phyloP scores from a whole-genome alignment of 2,113 vertebrate species.

The Muntiacus muntjak region DNA sequence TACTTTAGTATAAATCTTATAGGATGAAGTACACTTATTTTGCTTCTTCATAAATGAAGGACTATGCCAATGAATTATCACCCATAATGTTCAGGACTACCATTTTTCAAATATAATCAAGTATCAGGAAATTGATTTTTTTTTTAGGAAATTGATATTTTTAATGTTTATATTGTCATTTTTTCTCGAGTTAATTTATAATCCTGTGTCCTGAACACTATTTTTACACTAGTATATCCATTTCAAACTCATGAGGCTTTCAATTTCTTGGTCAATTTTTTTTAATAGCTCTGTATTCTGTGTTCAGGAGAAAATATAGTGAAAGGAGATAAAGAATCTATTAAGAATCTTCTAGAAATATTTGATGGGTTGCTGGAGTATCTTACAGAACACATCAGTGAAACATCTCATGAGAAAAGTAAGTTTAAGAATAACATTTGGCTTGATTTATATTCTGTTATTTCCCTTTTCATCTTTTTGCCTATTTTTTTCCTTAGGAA shows the following conservation, averaged over 20 bases:
- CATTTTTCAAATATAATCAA: background rate
- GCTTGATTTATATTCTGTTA: background rate
- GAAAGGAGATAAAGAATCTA: slow-evolving; percentile 89
- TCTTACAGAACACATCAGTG: slow-evolving; percentile 90
- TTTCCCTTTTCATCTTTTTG: background rate
- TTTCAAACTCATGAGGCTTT: slow-evolving; percentile 35
- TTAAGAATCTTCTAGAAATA: slow-evolving; percentile 95
- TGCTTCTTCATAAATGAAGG: background rate
- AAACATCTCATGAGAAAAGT: slow-evolving; percentile 84
- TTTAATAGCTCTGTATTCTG: slow-evolving; percentile 61
- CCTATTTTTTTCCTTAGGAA: background rate
- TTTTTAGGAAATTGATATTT: background rate
- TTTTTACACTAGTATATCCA: background rate
- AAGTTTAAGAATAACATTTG: slow-evolving; percentile 55
- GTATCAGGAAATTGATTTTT: background rate
- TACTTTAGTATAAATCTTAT: background rate
- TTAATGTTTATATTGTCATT: background rate
- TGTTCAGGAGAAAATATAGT: slow-evolving; percentile 94
- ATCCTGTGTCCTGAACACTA: background rate
- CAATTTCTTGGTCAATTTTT: slow-evolving; percentile 38
- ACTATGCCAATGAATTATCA: background rate
- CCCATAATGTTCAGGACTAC: background rate
- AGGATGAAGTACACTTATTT: background rate
- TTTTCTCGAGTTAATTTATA: background rate
- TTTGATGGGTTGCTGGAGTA: slow-evolving; percentile 97